Base-by-base conservation (phyloP, 2,113 vertebrate genomes). In the Procavia capensis region DNA sequence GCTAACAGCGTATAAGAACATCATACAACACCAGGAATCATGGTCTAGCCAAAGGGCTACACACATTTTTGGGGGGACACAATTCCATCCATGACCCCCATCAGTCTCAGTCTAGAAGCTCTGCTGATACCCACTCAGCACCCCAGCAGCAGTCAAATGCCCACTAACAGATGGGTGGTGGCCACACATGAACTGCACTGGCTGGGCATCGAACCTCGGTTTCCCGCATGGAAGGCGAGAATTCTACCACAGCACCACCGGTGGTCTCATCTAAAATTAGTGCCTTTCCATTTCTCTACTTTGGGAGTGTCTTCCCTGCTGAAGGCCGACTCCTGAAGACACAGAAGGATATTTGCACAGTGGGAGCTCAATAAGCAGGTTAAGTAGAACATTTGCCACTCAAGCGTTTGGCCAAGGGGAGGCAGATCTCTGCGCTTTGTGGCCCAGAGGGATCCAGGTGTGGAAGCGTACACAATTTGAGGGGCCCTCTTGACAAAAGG, bases 331-430 rank as follows among this genome's bases (percentile, higher is more conserved):
- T 31, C n/a, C 34, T 2, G 25, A 34, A 27, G 80, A 64, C 13
- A n/a, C 25, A 27, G 16, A 4, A 63, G 11, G 24, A 7, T 24
- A 8, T 9, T 47, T 13, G 6, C 36, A 17, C 6, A 24, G 41
- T 3, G 11, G 24, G 10, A 2, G 34, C 68, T 50, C 14, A 1
- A 3, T 16, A 6, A 4, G 20, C 1, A 4, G 3, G 5, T 3
- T 19, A 8, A 10, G 25, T 6, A n/a, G 27, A 43, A 36, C 3
- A 0, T 39, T 75, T 22, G 2, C 79, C n/a, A 39, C 3, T 9
- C 34, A 31, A 4, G 59, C 13, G 9, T 17, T 74, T 66, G 0
- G 3, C 74, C 57, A 20, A 13, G 57, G 63, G 27, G 31, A 8
- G 8, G 1, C 19, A 41, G 66, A 76, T 24, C 20, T n/a, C 31